These are phyloP conservation scores for Chymomyza procnemis DNA, from an alignment of 2,888 invertebrate species.

Conservation along the genomic window DNA sequence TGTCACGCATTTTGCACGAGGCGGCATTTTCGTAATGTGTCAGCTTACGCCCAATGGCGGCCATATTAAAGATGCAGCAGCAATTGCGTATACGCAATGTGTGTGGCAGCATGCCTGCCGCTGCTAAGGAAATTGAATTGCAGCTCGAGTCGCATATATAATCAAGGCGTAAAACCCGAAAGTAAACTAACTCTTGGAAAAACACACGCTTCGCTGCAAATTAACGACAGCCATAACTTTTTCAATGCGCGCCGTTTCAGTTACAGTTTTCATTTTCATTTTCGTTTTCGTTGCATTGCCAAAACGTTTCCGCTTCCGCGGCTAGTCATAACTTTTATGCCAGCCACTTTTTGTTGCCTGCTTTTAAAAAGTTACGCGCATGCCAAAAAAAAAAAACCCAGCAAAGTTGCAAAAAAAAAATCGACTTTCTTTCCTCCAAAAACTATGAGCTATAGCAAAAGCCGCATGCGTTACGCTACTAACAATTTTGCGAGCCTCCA, in stretches of 20 bases:
- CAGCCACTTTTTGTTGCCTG: slow-evolving; percentile 3
- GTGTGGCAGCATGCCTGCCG: neutral
- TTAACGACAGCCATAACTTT: slow-evolving; percentile 64
- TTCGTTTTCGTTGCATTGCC: slow-evolving; percentile 47
- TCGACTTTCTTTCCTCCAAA: neutral
- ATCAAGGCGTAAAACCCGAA: neutral
- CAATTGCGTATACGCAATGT: slow-evolving; percentile 28
- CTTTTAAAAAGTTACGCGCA: slow-evolving; percentile 38
- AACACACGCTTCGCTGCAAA: slow-evolving; percentile 29
- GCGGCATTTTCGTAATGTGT: neutral
- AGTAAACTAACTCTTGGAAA: neutral
- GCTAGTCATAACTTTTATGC: slow-evolving; percentile 55
- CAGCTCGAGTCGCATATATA: slow-evolving; percentile 13
- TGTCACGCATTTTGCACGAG: slow-evolving; percentile 38
- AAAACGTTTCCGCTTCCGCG: slow-evolving; percentile 67
- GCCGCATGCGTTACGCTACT: slow-evolving; percentile 10
- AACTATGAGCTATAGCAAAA: slow-evolving; percentile 16
- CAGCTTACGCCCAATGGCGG: neutral
- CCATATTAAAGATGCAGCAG: slow-evolving; percentile 26
- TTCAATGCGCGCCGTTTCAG: slow-evolving; percentile 58
- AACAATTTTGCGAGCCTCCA: slow-evolving; percentile 30
- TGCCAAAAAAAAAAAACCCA: slow-evolving; percentile 47
- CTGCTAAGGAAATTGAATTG: slow-evolving; percentile 48
- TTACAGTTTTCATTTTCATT: slow-evolving; percentile 40
- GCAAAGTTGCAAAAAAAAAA: slow-evolving; percentile 6